phyloP scores from a whole-genome alignment of 2,888 invertebrate species.

The Sisyra nigra region DNA sequence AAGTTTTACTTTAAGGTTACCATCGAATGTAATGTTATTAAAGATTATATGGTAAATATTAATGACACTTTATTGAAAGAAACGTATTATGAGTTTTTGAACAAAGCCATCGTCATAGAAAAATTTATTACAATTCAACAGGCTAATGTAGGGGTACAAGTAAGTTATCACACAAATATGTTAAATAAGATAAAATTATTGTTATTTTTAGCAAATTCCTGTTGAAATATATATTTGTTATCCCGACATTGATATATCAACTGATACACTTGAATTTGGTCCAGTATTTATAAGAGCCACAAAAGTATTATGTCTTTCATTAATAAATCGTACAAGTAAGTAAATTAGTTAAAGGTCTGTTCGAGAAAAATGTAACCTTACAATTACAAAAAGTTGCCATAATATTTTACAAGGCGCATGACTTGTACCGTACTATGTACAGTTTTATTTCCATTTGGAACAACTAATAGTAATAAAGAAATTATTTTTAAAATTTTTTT shows the following conservation, averaged over 20 bases:
- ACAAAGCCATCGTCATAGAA: not conserved
- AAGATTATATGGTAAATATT: too few species aligned
- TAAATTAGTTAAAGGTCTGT: not conserved
- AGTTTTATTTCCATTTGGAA: too few species aligned
- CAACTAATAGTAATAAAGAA: too few species aligned
- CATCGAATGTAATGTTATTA: too few species aligned
- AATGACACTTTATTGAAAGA: not conserved
- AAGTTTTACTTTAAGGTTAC: too few species aligned
- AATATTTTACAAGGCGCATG: too few species aligned
- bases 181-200: not conserved
- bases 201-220: constrained; percentile 15
- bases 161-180: not conserved
- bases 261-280: constrained; percentile 17
- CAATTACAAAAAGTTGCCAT: too few species aligned
- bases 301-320: constrained; percentile 14
- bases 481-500: too few species aligned
- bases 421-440: too few species aligned
- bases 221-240: constrained; percentile 16
- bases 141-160: not conserved
- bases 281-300: constrained; percentile 15
- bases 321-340: constrained; percentile 15
- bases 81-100: not conserved
- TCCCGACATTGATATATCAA: constrained; percentile 16
- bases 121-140: not conserved
- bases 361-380: too few species aligned